Evolutionary conservation across 2,888 invertebrate genomes (phyloP), one percentile per base, ranked within the genome.

Genomic region (Troglohyphantes excavatus): DNA sequence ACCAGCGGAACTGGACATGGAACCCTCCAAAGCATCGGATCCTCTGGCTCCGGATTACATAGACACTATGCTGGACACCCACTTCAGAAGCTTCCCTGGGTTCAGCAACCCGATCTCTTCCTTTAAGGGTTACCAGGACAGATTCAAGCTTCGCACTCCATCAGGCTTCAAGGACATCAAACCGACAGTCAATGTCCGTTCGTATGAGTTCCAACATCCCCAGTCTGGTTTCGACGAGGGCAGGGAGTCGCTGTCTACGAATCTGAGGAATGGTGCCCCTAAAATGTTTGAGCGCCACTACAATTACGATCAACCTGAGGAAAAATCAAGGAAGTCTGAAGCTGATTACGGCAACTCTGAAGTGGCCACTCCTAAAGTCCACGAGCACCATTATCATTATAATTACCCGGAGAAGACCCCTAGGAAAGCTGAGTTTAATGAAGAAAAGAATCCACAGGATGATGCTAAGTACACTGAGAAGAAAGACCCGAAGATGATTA

Each of bases 401-500:
- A 65, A 90, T 9, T 67, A 79, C 59, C 84, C 78, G 0, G 53
- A 27, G 11, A 53, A 46, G 23, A 43, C 21, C 23, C 11, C 70
- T 2, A 70, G 83, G 3, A 84, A 90, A n/a, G 27, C 27, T 7
- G 26, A 21, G 7, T 46, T 70, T n/a, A 46, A 88, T 1, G 70
- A 73, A 17, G 63, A 78, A 19, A 76, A 73, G 29, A 61, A n/a
- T 17, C 9, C 13, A 3, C 53, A 83, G 43, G 39, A 39, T 67
- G 53, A 88, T 0, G 29, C 53, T 2, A 89, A 89, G 33, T 29
- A 23, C 11, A 11, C 83, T 17, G 67, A 75, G 17, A 43, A 53
- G 21, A 84, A 90, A n/a, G 72, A 78, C 5, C 87, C 88, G 3
- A 88, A 90, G 29, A 90, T 84, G 82, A 63, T 88, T 21, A 90